Evolutionary conservation across 2,113 vertebrate species (phyloP).

Genomic region (Sclerurus mexicanus): DNA sequence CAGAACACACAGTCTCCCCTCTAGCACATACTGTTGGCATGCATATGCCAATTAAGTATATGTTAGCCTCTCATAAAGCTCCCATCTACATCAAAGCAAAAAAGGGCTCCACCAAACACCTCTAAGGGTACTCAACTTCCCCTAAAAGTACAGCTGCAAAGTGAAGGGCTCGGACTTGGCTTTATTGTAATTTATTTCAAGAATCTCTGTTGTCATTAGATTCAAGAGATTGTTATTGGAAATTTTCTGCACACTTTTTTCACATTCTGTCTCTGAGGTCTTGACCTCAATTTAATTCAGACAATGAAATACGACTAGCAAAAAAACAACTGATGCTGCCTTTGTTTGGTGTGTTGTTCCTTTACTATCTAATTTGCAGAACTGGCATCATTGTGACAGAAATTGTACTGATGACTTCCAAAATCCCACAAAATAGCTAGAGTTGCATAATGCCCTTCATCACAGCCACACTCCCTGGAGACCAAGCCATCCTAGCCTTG

Average conservation of each 20-base stretch:
- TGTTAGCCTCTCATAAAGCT: not conserved
- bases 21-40: not conserved
- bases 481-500: not conserved
- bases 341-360: not conserved
- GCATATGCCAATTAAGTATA: not conserved
- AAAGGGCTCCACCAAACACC: not conserved
- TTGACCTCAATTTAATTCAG: constrained; percentile 20
- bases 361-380: not conserved
- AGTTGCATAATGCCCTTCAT: not conserved
- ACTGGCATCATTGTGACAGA: not conserved
- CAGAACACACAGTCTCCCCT: not conserved
- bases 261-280: not conserved
- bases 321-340: not conserved
- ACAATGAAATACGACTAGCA: not conserved
- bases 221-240: not conserved
- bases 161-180: not conserved
- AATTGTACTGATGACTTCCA: not conserved
- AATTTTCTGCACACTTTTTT: not conserved
- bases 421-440: not conserved
- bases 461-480: not conserved
- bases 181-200: not conserved
- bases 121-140: not conserved
- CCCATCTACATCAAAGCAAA: not conserved
- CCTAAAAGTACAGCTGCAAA: not conserved
- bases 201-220: not conserved